Base-by-base conservation (phyloP, 2,888 invertebrate genomes). In the Celastrina argiolus region DNA sequence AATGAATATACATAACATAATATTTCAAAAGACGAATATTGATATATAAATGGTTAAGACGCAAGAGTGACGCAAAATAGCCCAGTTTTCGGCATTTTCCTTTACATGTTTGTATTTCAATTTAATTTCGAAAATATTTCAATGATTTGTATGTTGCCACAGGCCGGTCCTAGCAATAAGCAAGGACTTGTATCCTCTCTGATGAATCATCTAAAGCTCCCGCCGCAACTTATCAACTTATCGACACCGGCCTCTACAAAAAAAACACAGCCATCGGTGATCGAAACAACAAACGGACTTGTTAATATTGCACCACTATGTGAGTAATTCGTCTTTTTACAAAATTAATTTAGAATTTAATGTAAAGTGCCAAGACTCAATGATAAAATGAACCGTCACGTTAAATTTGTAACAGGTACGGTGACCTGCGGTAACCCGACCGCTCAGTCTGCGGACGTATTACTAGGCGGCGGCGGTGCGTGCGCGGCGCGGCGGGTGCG, bases 301-400 rank as follows among this genome's bases (percentile, higher is more conserved):
- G 93, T 97, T 63, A 98, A 98, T 83, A 97, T 98, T 80, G 98
- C 98, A 2, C 98, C 98, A 0, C 92, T 97, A 41, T 97, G 96
- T 92, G 81, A 92, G 83, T 92, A 39, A 41, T 63, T 42, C 16
- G 31, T n/a, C n/a, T n/a, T n/a, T n/a, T n/a, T n/a, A 31, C 31
- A 31, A 31, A 31, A 7, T 31, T 3, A 31, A 31, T 31, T 31
- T 31, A 31, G 7, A 31, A 31, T 31, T 6, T 31, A 6, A 6
- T 28, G 28, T 28, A 28, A 31, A 31, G 31, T 4, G 28, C 28
- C 5, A 31, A 31, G 31, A 7, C 6, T 31, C 31, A 31, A 5
- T 5, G 5, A 31, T 31, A 31, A 3, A 31, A 31, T 31, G 1
- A 4, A 31, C 5, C 31, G 2, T 31, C 31, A 31, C 31, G 31